These are phyloP conservation scores for Synergus japonicus DNA, from an alignment of 2,888 invertebrate genomes.

Conservation along the genomic window DNA sequence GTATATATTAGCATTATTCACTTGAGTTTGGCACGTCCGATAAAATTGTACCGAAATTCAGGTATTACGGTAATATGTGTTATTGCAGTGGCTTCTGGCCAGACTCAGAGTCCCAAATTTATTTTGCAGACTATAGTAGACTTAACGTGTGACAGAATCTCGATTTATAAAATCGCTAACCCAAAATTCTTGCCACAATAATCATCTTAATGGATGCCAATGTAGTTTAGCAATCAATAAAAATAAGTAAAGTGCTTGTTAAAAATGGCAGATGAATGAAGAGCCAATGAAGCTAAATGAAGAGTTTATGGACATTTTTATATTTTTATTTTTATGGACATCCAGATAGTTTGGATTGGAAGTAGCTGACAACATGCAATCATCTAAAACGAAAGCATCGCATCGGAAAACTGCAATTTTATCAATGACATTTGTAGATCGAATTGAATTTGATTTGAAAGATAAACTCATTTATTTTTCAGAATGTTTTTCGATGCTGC, in stretches of 20 bases:
- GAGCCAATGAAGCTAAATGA: too few species aligned
- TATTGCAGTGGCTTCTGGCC: not conserved
- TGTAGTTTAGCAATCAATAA: too few species aligned
- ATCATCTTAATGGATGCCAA: not conserved
- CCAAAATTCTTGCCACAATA: not conserved
- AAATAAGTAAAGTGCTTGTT: too few species aligned
- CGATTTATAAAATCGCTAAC: not conserved
- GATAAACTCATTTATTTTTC: not conserved
- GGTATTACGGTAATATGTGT: not conserved
- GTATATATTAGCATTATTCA: not conserved
- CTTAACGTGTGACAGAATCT: not conserved
- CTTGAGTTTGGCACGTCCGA: not conserved
- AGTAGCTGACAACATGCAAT: not conserved
- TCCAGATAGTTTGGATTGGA: too few species aligned
- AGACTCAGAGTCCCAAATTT: not conserved
- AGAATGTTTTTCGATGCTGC: constrained; percentile 32
- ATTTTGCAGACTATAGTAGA: not conserved
- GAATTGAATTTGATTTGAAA: not conserved
- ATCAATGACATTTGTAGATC: not conserved
- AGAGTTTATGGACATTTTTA: too few species aligned
- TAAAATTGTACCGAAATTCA: not conserved
- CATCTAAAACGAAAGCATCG: not conserved
- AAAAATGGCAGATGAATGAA: too few species aligned
- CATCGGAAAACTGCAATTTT: not conserved
- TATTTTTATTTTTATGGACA: too few species aligned